phyloP scores from a whole-genome alignment of 2,797 vertebrate genomes.

The Sebastes nivosus region DNA sequence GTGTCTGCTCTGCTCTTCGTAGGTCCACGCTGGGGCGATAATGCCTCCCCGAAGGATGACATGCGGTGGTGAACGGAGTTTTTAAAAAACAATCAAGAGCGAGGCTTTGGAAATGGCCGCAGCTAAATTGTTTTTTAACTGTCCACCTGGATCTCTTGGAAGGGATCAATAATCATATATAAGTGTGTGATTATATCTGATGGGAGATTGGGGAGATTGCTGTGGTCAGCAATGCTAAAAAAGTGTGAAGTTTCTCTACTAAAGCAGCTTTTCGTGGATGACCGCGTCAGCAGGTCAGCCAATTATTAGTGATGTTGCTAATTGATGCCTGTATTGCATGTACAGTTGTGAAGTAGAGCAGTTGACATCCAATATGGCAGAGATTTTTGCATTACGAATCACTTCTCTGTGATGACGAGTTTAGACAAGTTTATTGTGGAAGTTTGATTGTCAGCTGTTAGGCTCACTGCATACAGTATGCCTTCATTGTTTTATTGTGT shows the following conservation, averaged over 20 bases:
- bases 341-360: neutral
- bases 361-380: neutral
- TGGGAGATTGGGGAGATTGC: slow-evolving; percentile 10
- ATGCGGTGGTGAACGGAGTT: neutral
- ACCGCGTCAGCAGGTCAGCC: neutral
- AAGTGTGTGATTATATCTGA: slow-evolving; percentile 29
- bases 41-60: slow-evolving; percentile 26
- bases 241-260: slow-evolving; percentile 15
- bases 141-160: slow-evolving; percentile 23
- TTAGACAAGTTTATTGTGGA: neutral
- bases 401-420: neutral
- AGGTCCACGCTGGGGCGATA: slow-evolving; percentile 19
- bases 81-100: slow-evolving; percentile 32
- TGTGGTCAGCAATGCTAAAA: slow-evolving; percentile 26
- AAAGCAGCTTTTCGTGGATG: neutral
- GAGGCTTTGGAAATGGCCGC: slow-evolving; percentile 15
- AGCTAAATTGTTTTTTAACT: slow-evolving; percentile 21
- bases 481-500: neutral
- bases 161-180: slow-evolving; percentile 55
- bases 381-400: neutral
- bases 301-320: neutral
- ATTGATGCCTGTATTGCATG: neutral
- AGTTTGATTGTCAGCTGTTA: neutral
- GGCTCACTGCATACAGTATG: neutral
- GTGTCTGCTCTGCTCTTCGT: slow-evolving; percentile 16